phyloP scores from a whole-genome alignment of 2,888 invertebrate genomes.

The Nemoura dubitans region DNA sequence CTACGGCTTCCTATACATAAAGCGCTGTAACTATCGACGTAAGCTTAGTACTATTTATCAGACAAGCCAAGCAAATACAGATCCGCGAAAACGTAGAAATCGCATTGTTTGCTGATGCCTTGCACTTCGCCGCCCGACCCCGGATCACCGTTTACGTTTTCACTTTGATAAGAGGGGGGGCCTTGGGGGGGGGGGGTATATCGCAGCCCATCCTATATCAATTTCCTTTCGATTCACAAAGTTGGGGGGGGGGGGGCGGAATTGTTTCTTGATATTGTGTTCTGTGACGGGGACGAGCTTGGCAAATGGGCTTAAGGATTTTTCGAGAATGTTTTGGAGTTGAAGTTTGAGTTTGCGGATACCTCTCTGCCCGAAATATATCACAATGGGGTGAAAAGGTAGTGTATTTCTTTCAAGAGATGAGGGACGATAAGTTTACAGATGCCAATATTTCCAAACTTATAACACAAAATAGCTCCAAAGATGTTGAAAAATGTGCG shows the following conservation, averaged over 20 bases:
- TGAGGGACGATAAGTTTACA: no score
- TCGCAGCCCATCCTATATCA: background rate
- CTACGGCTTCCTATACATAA: background rate
- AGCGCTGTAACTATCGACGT: background rate
- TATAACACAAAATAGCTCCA: no score
- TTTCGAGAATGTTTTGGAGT: background rate
- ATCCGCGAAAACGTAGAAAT: background rate
- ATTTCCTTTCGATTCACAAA: background rate
- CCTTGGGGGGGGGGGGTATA: background rate
- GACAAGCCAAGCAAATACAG: background rate
- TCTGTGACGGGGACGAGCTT: background rate
- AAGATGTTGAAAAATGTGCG: no score
- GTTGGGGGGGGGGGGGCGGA: background rate
- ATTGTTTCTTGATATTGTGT: background rate
- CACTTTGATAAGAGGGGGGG: background rate
- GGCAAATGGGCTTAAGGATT: background rate
- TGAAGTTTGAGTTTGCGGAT: background rate
- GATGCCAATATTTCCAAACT: no score
- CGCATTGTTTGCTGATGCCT: background rate
- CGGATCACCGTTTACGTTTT: background rate
- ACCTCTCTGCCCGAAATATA: background rate
- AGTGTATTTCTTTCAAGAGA: no score
- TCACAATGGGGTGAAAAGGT: no score
- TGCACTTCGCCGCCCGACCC: background rate
- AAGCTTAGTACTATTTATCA: background rate